Percentiles rank a stretch among this genome's conserved stretches.
Conservation (phyloP, 2,888 invertebrate species). For the Luperina nickerlii region DNA sequence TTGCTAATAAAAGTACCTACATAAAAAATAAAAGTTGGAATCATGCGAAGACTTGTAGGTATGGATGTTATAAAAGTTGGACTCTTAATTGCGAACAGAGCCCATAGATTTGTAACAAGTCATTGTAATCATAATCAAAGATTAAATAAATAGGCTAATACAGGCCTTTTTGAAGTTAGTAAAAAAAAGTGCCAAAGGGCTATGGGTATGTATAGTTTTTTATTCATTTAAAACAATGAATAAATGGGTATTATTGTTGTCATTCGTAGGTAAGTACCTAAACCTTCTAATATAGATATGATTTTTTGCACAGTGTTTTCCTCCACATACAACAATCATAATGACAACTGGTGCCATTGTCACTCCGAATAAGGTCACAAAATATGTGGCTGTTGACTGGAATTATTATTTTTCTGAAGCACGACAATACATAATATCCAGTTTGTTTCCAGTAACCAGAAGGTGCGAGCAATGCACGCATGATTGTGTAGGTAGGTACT, state of each 20-base stretch:
- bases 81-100: too few species aligned
- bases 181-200: not conserved
- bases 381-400: not conserved
- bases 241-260: constrained; percentile 3
- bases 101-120: not conserved
- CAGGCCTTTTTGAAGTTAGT: not conserved
- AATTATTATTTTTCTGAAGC: not conserved
- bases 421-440: not conserved
- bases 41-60: too few species aligned
- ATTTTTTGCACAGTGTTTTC: not conserved
- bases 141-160: not conserved
- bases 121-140: not conserved
- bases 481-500: not conserved
- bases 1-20: too few species aligned
- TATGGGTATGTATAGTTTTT: not conserved
- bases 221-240: not conserved
- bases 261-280: not conserved
- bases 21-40: too few species aligned
- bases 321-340: not conserved
- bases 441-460: not conserved
- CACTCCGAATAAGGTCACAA: not conserved
- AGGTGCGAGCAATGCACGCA: not conserved
- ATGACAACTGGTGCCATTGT: not conserved
- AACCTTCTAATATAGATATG: not conserved
- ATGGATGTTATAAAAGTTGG: too few species aligned